These are phyloP conservation scores for Calonectris borealis DNA, from an alignment of 2,113 vertebrate genomes.

Conservation along the genomic window DNA sequence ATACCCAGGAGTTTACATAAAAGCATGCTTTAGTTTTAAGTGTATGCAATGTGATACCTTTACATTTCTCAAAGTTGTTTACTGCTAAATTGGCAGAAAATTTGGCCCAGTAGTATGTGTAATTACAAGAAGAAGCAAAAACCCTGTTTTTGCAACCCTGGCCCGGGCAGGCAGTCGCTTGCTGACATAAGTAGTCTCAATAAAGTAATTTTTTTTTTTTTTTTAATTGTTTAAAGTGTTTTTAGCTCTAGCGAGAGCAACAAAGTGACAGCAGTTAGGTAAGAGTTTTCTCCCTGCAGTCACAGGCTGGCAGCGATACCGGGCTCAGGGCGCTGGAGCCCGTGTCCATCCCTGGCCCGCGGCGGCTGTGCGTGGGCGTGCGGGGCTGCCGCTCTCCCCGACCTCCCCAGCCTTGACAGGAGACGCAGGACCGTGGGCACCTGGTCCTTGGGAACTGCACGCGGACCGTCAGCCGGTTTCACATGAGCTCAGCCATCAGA, in stretches of 20 bases:
- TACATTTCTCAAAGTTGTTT: not conserved
- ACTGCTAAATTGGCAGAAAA: not conserved
- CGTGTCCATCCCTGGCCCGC: too few relatives aligned
- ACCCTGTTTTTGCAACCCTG: not conserved
- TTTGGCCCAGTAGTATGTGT: not conserved
- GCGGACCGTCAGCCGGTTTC: not conserved
- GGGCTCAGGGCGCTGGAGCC: fast-evolving
- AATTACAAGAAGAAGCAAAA: not conserved
- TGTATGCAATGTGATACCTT: not conserved
- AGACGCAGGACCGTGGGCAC: not conserved
- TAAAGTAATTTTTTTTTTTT: not conserved
- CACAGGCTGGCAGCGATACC: fast-evolving
- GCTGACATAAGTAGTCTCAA: not conserved
- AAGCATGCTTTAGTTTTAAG: not conserved
- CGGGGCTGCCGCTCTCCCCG: not conserved
- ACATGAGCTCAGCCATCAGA: not conserved
- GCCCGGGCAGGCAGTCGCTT: not conserved
- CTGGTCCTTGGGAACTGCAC: not conserved
- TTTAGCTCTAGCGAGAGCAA: not conserved
- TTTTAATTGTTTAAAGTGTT: not conserved
- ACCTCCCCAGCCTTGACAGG: not conserved
- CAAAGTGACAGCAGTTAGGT: fast-evolving
- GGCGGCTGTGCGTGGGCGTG: fast-evolving
- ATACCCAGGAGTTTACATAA: not conserved
- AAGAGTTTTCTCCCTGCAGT: not conserved